Evolutionary conservation across 1,140 invertebrate genomes (phyloP).

Genomic region (Nasonia longicornis): DNA sequence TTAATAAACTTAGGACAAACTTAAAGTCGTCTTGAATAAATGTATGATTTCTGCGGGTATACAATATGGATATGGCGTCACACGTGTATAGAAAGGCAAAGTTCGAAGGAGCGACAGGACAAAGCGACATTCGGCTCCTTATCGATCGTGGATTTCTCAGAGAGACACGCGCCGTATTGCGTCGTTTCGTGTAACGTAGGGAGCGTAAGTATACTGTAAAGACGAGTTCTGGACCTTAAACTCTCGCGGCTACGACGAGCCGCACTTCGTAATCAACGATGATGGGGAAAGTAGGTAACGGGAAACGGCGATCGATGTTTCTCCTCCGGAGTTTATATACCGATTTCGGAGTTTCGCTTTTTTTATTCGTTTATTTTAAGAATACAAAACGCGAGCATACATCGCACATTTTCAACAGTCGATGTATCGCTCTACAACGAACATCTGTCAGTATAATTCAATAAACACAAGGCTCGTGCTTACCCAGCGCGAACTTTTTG

Average conservation of each 20-base stretch:
- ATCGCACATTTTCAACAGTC: background rate
- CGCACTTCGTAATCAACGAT: constrained; percentile 53
- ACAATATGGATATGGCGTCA: constrained; percentile 6
- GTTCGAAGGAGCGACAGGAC: constrained; percentile 32
- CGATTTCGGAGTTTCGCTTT: background rate
- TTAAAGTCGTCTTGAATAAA: background rate
- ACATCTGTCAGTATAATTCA: background rate
- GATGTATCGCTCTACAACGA: background rate
- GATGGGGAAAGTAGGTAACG: constrained; percentile 54
- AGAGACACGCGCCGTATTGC: background rate
- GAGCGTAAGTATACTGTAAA: constrained; percentile 26
- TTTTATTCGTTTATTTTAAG: no score
- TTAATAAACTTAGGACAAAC: background rate
- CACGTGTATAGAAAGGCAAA: background rate
- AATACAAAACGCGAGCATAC: background rate
- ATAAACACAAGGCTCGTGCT: background rate
- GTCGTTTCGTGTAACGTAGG: background rate
- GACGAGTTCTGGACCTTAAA: constrained; percentile 34
- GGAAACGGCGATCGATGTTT: constrained; percentile 38
- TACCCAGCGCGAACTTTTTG: background rate
- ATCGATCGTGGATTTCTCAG: constrained; percentile 39
- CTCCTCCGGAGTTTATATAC: background rate
- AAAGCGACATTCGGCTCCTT: constrained; percentile 36
- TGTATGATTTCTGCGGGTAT: background rate
- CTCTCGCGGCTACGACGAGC: background rate